Conservation (phyloP, 2,888 invertebrate species). For the Craniophora ligustri region DNA sequence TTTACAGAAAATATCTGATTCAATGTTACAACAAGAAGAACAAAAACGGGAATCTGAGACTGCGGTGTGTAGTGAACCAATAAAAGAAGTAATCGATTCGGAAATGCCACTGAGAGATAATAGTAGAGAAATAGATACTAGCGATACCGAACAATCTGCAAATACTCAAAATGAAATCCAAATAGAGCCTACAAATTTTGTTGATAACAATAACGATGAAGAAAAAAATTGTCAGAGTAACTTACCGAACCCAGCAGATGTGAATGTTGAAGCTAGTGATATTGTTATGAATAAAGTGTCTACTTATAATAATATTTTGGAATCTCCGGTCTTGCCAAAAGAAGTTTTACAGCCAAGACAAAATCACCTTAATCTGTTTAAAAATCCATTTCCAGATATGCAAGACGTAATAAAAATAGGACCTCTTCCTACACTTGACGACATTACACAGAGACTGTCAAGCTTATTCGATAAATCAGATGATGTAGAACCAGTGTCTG, state of each 20-base stretch:
- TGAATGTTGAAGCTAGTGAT: constrained; percentile 67
- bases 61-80: constrained; percentile 15
- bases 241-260: constrained; percentile 50
- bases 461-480: constrained; percentile 57
- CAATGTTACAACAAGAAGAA: constrained; percentile 58
- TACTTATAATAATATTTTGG: constrained; percentile 28
- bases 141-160: constrained; percentile 17
- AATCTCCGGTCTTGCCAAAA: constrained; percentile 40
- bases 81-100: not conserved
- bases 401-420: constrained; percentile 43
- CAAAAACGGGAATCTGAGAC: constrained; percentile 40
- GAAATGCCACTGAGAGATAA: not conserved
- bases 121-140: constrained; percentile 2
- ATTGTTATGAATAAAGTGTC: constrained; percentile 52
- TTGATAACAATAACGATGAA: not conserved
- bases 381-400: constrained; percentile 34
- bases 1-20: constrained; percentile 74
- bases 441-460: constrained; percentile 56
- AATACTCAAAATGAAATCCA: constrained; percentile 4
- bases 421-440: constrained; percentile 59
- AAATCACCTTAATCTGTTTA: constrained; percentile 31
- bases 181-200: constrained; percentile 3
- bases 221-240: constrained; percentile 20
- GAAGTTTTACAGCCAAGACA: constrained; percentile 48
- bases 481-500: constrained; percentile 31